A percentile compares a stretch with the other conserved stretches of the same genome.
These are phyloP conservation scores for Cliona cf. orientalis DNA, from an alignment of 37 sponge, comb jelly and placozoan genomes.

Conservation along the genomic window DNA sequence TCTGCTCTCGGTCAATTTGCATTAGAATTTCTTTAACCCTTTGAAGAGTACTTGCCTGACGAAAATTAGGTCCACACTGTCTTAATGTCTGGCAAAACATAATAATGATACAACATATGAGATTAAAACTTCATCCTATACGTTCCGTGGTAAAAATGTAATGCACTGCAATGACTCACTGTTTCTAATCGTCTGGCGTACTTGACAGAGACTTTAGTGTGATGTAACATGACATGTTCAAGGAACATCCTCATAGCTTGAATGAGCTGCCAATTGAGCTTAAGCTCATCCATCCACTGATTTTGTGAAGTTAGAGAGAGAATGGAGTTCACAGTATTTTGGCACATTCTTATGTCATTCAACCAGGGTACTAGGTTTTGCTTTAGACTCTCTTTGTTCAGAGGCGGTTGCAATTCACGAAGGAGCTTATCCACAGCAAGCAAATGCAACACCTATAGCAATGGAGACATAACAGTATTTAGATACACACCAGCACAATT, in stretches of 20 bases:
- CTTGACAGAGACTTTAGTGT: constrained; percentile 7
- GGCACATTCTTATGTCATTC: constrained; percentile 14
- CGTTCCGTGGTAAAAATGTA: no score
- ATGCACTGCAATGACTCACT: no score
- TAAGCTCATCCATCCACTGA: neutral
- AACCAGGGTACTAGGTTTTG: constrained; percentile 2
- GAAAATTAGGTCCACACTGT: no score
- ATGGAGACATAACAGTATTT: no score
- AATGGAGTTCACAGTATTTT: constrained; percentile 38
- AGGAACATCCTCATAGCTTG: constrained; percentile 57
- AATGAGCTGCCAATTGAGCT: constrained; percentile 55
- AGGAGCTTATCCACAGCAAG: constrained; percentile 22
- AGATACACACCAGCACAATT: neutral
- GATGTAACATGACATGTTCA: constrained; percentile 54
- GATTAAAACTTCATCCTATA: no score
- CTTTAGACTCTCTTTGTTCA: neutral
- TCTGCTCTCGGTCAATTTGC: no score
- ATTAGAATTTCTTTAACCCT: no score
- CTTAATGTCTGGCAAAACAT: no score
- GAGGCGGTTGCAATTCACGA: neutral
- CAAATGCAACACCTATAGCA: constrained; percentile 6
- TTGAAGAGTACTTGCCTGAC: no score
- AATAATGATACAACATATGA: no score
- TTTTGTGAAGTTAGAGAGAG: neutral
- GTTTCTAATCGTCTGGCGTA: no score